Evolutionary conservation across 1,140 invertebrate species (phyloP).

Genomic region (Pomacea maculata): DNA sequence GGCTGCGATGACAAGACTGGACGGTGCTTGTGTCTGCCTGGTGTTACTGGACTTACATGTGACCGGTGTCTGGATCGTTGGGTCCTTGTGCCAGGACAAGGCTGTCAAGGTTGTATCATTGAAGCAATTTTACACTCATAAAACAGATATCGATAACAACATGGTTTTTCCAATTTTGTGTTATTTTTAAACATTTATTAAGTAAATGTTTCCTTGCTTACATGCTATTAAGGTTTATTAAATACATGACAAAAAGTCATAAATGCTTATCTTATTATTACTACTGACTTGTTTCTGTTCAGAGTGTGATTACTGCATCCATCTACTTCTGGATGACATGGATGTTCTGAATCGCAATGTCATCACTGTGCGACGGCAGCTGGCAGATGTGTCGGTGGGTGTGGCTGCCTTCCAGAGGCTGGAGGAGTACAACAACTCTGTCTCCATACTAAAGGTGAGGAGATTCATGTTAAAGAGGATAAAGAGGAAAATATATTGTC

Average conservation of each 20-base stretch:
- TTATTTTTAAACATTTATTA: background rate
- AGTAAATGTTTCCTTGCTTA: background rate
- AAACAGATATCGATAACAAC: background rate
- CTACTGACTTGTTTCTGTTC: slow-evolving; percentile 35
- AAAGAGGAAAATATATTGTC: no score
- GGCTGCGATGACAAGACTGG: slow-evolving; percentile 70
- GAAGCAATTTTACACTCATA: no score
- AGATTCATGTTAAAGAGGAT: background rate
- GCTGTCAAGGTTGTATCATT: slow-evolving; percentile 63
- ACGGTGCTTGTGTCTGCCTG: slow-evolving; percentile 80
- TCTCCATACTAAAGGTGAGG: slow-evolving; percentile 69
- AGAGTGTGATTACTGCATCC: slow-evolving; percentile 88
- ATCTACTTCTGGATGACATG: slow-evolving; percentile 86
- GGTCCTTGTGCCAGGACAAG: slow-evolving; percentile 74
- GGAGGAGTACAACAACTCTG: slow-evolving; percentile 77
- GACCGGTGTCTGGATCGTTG: slow-evolving; percentile 90
- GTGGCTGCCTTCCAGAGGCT: slow-evolving; percentile 82
- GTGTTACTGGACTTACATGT: slow-evolving; percentile 94
- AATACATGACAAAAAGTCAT: no score
- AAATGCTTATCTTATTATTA: background rate
- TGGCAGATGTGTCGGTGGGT: slow-evolving; percentile 77
- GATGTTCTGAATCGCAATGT: slow-evolving; percentile 74
- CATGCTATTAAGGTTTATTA: background rate
- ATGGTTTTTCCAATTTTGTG: background rate
- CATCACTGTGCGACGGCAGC: slow-evolving; percentile 76